These are phyloP conservation scores for Sceliomorpha sp. DNA, from an alignment of 2,888 invertebrate species.

Conservation along the genomic window DNA sequence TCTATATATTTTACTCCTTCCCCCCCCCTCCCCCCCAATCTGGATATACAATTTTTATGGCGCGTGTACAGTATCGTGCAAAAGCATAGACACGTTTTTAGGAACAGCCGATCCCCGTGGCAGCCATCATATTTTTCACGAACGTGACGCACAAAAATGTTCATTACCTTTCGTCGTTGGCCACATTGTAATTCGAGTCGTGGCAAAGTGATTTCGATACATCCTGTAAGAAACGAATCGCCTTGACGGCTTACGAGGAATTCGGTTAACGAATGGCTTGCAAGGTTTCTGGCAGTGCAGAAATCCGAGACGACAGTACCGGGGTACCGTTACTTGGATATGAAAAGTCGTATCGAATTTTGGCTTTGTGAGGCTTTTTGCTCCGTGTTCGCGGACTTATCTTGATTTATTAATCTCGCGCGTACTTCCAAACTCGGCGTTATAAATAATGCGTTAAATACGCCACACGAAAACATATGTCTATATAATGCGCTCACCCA, in stretches of 20 bases:
- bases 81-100: no score
- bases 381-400: slow-evolving; percentile 29
- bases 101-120: no score
- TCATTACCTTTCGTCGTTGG: slow-evolving; percentile 15
- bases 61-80: no score
- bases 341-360: slow-evolving; percentile 51
- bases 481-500: no score
- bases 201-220: slow-evolving; percentile 35
- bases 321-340: slow-evolving; percentile 46
- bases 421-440: slow-evolving; percentile 1
- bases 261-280: slow-evolving; percentile 51
- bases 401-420: slow-evolving; percentile 30
- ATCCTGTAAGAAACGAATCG: slow-evolving; percentile 38
- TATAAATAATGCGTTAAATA: neutral
- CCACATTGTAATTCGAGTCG: slow-evolving; percentile 31
- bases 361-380: slow-evolving; percentile 27
- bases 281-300: slow-evolving; percentile 45
- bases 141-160: neutral
- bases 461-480: no score
- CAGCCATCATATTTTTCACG: no score
- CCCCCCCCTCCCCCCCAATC: no score
- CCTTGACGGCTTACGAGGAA: slow-evolving; percentile 37
- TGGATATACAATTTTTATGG: no score
- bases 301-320: slow-evolving; percentile 38
- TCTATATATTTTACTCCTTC: no score